Base-by-base conservation (phyloP, 2,113 vertebrate genomes). In the Illadopsis cleaveri region DNA sequence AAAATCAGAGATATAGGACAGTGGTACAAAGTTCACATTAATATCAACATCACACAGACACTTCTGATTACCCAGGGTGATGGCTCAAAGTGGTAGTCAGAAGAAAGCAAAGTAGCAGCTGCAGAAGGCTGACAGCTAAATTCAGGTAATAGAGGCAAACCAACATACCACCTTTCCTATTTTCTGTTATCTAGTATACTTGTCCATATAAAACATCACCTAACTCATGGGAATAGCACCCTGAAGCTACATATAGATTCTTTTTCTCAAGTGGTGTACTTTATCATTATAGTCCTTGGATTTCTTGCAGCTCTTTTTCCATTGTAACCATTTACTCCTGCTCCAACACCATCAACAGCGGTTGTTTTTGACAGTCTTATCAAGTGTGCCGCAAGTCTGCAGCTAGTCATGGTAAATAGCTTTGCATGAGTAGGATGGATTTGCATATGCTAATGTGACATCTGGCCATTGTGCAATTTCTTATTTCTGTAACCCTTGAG, bases 371-470 rank as follows among this genome's bases (percentile, higher is more conserved):
- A 93, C 95, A 97, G 60, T 57, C 92, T 93, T 93, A 90, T 65
- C 86, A 84, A 94, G 86, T 80, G 82, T 90, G 83, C 83, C 86
- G 86, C 53, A 89, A 68, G 70, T 76, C 61, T 89, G 70, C 72
- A 94, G 80, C 83, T 94, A 96, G 94, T 95, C 95, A 93, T 51
- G 47, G 96, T 93, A 93, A 97, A 97, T 96, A 96, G 89, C 91
- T 95, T 89, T 96, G 91, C 86, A 86, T 86, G 93, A 94, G 80
- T 93, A 83, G 91, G 91, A 92, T 66, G 47, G 44, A 96, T 97
- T 97, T 95, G 83, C 95, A 96, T 97, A 97, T 97, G 95, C 89
- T 94, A 97, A 97, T 97, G 54, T 93, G 96, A 96, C 95, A 97
- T 97, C 96, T 96, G 96, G 95, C 94, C 91, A 96, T 97, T 97